Evolutionary conservation across 2,797 vertebrate genomes (phyloP), one percentile per base, ranked within the genome.

Genomic region (Karalla daura): DNA sequence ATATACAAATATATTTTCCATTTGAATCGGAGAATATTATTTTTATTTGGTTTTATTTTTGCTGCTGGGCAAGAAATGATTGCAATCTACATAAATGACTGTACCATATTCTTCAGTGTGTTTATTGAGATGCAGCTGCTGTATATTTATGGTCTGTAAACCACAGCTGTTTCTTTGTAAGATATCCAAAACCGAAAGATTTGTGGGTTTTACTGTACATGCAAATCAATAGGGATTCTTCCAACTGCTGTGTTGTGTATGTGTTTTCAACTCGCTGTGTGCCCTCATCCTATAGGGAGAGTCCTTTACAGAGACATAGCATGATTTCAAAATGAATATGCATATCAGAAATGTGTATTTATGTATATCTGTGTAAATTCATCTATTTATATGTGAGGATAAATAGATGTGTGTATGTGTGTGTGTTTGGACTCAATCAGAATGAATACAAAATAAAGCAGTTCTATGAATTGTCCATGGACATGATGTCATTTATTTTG

Each of bases 1-100:
- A 93, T 93, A 93, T 91, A 93, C 83, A 93, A 91, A 92, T 94
- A 92, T 94, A 94, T 95, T 94, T 94, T 94, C 91, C 89, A 92
- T 93, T 91, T 93, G 83, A 91, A 94, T 93, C 81, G 66, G 87
- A 91, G 86, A 92, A 92, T 92, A 90, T 91, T 92, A 91, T 93
- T 93, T 92, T 92, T 93, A 81, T 93, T 93, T 93, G 89, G 75
- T 92, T 92, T 92, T 86, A 84, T 92, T 91, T 92, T 90, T 90
- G 90, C 90, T 91, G 88, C 84, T 91, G 84, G 81, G 87, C 77
- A 85, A 89, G 84, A 88, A 84, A 76, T 74, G 49, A 89, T 83
- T 80, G 82, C 81, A 83, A 90, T 89, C 88, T 65, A 74, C 75
- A 84, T 85, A 39, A 85, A 81, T 85, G 84, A 87, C 80, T 85